phyloP scores from a whole-genome alignment of 2,797 vertebrate species.

The Euthynnus affinis region DNA sequence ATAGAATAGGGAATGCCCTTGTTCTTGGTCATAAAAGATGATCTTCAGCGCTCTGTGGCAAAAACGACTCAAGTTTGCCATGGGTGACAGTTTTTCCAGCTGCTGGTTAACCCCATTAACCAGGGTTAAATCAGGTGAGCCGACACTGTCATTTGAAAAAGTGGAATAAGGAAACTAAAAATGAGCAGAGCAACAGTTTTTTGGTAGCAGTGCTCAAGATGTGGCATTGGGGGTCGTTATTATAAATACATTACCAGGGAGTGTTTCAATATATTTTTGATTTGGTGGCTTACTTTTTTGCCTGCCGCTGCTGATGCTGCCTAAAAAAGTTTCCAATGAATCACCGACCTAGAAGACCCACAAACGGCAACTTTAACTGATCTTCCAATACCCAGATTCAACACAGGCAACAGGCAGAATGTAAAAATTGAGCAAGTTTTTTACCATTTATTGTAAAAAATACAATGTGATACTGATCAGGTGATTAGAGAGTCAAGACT shows the following conservation, averaged over 20 bases:
- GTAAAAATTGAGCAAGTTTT: too few relatives aligned
- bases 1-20: conserved; percentile 53
- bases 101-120: conserved; percentile 47
- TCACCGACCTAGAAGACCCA: conserved; percentile 8
- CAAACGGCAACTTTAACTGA: not conserved
- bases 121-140: conserved; percentile 20
- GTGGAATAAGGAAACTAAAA: conserved; percentile 18
- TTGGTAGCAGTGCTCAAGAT: not conserved
- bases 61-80: conserved; percentile 31
- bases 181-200: not conserved
- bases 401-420: too few relatives aligned
- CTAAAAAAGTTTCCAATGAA: conserved; percentile 33
- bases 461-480: too few relatives aligned
- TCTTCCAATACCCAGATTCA: not conserved
- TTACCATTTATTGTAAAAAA: too few relatives aligned
- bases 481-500: too few relatives aligned
- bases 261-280: conserved; percentile 26
- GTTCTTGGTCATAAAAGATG: conserved; percentile 54
- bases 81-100: conserved; percentile 56
- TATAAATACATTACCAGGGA: conserved; percentile 12
- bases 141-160: conserved; percentile 20
- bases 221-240: not conserved
- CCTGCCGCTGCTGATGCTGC: conserved; percentile 6
- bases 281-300: conserved; percentile 16
- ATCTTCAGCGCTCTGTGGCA: conserved; percentile 43